Evolutionary conservation across 2,888 invertebrate species (phyloP).

Genomic region (Drosophila formosana): DNA sequence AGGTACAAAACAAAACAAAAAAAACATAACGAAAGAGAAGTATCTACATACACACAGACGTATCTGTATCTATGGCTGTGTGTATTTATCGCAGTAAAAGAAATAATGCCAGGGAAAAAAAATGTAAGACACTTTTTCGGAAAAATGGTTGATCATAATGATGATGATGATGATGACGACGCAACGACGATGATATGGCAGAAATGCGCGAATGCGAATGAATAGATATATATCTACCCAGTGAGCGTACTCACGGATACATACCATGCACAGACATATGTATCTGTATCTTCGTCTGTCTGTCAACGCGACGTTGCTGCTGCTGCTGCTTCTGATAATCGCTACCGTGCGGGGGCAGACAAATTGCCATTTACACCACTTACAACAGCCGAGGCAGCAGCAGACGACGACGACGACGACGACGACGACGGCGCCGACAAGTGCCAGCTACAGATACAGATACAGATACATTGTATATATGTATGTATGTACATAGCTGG

Average conservation of each 20-base stretch:
- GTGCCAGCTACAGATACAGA: constrained; percentile 42
- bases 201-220: constrained; percentile 65
- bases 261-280: background rate
- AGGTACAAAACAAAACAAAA: constrained; percentile 43
- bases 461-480: constrained; percentile 32
- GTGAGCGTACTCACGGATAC: constrained; percentile 14
- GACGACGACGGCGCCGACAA: constrained; percentile 37
- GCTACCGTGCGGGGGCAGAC: constrained; percentile 72
- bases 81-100: constrained; percentile 50
- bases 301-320: constrained; percentile 58
- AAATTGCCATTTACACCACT: constrained; percentile 82
- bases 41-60: background rate
- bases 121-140: constrained; percentile 58
- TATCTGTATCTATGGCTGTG: constrained; percentile 14
- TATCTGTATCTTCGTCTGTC: constrained; percentile 36
- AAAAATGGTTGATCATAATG: constrained; percentile 73
- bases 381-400: constrained; percentile 53
- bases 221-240: constrained; percentile 51
- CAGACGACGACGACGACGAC: constrained; percentile 14
- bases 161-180: constrained; percentile 74
- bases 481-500: background rate
- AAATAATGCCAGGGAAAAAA: constrained; percentile 60
- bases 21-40: constrained; percentile 4
- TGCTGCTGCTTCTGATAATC: constrained; percentile 48
- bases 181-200: constrained; percentile 78